Base-by-base conservation (phyloP, 2,888 invertebrate species). In the Leuctra nigra region DNA sequence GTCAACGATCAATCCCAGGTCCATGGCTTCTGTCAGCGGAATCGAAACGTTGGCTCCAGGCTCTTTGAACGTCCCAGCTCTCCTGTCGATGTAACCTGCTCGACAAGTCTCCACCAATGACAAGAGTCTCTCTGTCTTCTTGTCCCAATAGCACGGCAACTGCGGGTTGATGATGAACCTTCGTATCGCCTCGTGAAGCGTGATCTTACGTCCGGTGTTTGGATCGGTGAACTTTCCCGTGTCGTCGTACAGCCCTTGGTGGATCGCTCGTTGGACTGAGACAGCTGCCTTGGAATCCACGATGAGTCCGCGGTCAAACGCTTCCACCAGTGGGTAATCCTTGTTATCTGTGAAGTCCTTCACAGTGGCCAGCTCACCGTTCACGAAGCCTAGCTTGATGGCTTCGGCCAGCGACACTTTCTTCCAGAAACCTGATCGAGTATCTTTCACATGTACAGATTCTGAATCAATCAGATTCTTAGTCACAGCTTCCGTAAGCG, bases 191-290 rank as follows among this genome's bases (percentile, higher is more conserved):
- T 92, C 91, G 64, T 91, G 87, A 38, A 92, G 71, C 1, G 91
- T 90, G 2, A 93, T 84, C 66, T 84, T 81, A 59, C 86, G 80
- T 46, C 86, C 86, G 2, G 85, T 87, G 58, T 81, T 79, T 0
- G 89, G 87, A 73, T 95, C 93, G 35, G 84, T 79, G 53, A 95
- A 81, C 75, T 89, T 90, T 11, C 91, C 90, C 0, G 83, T 84
- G 58, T 88, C 86, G 64, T 91, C 88, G 67, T 91, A 91, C 0
- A 91, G 74, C 1, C 92, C 91, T 73, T 91, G 87, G 69, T 91
- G 91, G 54, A 93, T 80, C 1, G 90, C 89, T 66, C 90, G 77
- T 68, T 92, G 92, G 29, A 92, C 71, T 13, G 90, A 90, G 20
- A 91, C 81, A 0, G 91, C 84, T 9, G 86, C 87, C 70, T 87